Evolutionary conservation across 2,888 invertebrate species (phyloP).

Genomic region (Xestobium rufovillosum): DNA sequence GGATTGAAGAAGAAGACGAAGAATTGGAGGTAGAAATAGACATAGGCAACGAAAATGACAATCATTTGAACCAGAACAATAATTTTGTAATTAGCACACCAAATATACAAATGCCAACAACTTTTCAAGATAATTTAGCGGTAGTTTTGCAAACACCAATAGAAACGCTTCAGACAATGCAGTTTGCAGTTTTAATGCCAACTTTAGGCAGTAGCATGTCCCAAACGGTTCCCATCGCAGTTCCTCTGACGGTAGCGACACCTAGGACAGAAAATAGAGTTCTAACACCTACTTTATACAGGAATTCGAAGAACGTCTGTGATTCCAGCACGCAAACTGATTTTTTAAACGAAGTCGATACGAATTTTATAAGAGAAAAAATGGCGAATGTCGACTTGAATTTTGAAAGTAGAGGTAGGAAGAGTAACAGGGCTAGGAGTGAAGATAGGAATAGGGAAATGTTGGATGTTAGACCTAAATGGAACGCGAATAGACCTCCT

Average conservation of each 20-base stretch:
- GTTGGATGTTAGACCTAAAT: conserved; percentile 61
- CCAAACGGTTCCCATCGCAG: conserved; percentile 34
- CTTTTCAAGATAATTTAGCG: conserved; percentile 35
- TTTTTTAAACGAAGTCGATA: conserved; percentile 32
- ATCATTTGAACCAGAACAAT: no score
- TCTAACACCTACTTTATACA: conserved; percentile 52
- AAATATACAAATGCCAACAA: background rate
- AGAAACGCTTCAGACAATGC: conserved; percentile 46
- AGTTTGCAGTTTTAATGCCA: conserved; percentile 55
- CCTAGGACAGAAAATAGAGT: conserved; percentile 45
- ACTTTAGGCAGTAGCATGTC: conserved; percentile 34
- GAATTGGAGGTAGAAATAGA: conserved; percentile 5
- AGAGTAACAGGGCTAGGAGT: conserved; percentile 48
- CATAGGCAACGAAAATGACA: conserved; percentile 10
- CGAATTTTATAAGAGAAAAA: conserved; percentile 34
- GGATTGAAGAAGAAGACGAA: background rate
- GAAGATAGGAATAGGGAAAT: conserved; percentile 51
- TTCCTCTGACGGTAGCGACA: conserved; percentile 29
- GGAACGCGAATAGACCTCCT: conserved; percentile 70
- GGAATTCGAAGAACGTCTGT: conserved; percentile 45
- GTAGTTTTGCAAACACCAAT: conserved; percentile 41
- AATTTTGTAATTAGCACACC: no score
- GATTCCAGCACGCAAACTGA: conserved; percentile 58
- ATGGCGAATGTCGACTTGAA: conserved; percentile 46
- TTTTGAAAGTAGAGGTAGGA: conserved; percentile 46